phyloP scores from a whole-genome alignment of 2,113 vertebrate genomes.

The Perca schrenkii region DNA sequence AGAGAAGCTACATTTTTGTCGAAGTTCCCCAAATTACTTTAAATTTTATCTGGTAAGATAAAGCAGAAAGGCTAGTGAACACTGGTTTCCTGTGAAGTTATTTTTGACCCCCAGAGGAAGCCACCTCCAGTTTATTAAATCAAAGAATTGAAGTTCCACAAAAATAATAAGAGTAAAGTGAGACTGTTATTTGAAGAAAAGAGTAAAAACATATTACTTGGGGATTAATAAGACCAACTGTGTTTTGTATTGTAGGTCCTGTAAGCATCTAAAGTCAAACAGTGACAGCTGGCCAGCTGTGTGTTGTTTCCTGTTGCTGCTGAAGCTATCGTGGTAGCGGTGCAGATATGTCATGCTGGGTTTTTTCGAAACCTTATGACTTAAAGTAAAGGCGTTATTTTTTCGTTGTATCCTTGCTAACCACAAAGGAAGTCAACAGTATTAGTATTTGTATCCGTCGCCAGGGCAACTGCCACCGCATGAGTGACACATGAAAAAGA shows the following conservation, averaged over 20 bases:
- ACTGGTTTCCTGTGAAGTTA: not conserved
- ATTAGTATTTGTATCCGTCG: constrained; percentile 80
- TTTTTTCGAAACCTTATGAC: constrained; percentile 12
- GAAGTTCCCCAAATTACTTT: not conserved
- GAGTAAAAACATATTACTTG: not conserved
- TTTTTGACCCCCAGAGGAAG: not conserved
- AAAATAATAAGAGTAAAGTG: not conserved
- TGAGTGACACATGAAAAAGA: constrained; percentile 5
- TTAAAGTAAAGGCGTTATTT: constrained; percentile 8
- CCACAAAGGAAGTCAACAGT: constrained; percentile 85
- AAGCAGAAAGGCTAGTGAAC: not conserved
- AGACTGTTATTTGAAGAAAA: not conserved
- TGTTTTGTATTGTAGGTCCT: not conserved
- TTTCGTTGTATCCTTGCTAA: constrained; percentile 57
- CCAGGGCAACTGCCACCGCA: constrained; percentile 60
- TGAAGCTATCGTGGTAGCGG: not conserved
- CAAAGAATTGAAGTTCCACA: not conserved
- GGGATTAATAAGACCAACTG: not conserved
- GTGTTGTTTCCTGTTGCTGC: constrained; percentile 39
- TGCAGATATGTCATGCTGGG: constrained; percentile 14
- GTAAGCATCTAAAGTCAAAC: not conserved
- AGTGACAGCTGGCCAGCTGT: not conserved
- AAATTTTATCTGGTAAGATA: not conserved
- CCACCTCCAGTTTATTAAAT: not conserved
- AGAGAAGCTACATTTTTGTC: not conserved